Conservation (phyloP, 2,888 invertebrate genomes). For the Malthinus flaveolus region DNA sequence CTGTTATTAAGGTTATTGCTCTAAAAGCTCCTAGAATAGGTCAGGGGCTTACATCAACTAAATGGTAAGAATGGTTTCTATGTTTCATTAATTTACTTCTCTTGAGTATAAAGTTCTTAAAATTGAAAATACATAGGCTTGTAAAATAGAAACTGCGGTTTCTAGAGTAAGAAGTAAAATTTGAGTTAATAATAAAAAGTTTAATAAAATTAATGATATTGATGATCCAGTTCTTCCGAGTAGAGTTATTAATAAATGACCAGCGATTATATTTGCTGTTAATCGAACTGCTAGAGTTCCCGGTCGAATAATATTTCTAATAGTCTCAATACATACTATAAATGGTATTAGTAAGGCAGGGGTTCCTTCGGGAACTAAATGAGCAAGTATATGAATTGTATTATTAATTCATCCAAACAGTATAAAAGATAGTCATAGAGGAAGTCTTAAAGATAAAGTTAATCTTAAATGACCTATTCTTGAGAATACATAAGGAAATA, state of each 20-base stretch:
- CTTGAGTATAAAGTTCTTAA: constrained; percentile 68
- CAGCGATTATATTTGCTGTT: constrained; percentile 78
- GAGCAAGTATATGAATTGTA: constrained; percentile 66
- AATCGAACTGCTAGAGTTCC: constrained; percentile 70
- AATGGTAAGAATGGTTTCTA: constrained; percentile 65
- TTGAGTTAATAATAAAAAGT: constrained; percentile 52
- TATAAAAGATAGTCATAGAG: constrained; percentile 69
- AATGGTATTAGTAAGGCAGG: constrained; percentile 68
- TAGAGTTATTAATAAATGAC: constrained; percentile 68
- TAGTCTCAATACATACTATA: constrained; percentile 75
- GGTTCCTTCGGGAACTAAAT: constrained; percentile 70
- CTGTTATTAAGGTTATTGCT: constrained; percentile 60
- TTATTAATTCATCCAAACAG: constrained; percentile 67
- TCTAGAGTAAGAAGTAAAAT: constrained; percentile 60
- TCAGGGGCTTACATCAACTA: constrained; percentile 66
- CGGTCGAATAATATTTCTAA: constrained; percentile 73
- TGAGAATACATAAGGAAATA: constrained; percentile 74
- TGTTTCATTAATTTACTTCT: constrained; percentile 65
- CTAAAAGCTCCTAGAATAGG: constrained; percentile 64
- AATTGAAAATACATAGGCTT: constrained; percentile 69
- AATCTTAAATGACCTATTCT: constrained; percentile 66
- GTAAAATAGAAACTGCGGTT: constrained; percentile 65
- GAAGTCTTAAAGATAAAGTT: constrained; percentile 62
- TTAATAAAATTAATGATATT: constrained; percentile 37
- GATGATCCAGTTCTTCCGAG: constrained; percentile 56